These are phyloP conservation scores for Candoia aspera DNA, from an alignment of 2,113 vertebrate genomes.

Conservation along the genomic window DNA sequence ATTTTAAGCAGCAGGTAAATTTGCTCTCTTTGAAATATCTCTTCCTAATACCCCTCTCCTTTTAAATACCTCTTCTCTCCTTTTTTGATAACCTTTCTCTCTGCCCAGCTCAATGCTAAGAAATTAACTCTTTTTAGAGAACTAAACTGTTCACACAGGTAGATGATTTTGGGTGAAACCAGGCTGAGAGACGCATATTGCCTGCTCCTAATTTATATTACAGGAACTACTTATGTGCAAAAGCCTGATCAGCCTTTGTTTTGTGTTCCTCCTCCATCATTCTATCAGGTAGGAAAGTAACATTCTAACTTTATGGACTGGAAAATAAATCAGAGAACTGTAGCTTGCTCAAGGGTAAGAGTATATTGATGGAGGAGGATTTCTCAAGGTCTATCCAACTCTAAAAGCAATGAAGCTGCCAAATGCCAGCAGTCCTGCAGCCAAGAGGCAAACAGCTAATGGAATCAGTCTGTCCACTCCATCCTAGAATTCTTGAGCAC, in stretches of 20 bases:
- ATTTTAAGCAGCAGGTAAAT: too few relatives aligned
- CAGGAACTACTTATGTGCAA: background rate
- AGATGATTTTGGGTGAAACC: too few relatives aligned
- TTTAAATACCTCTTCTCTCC: too few relatives aligned
- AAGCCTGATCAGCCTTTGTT: background rate
- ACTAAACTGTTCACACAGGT: too few relatives aligned
- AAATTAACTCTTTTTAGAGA: too few relatives aligned
- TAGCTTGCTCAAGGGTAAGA: background rate
- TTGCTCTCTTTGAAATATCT: too few relatives aligned
- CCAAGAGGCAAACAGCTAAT: background rate
- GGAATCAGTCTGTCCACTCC: background rate
- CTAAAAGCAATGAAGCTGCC: background rate
- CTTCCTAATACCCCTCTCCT: too few relatives aligned
- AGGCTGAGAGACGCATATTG: too few relatives aligned
- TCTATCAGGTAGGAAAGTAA: background rate
- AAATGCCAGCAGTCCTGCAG: background rate
- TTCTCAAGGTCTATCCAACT: background rate
- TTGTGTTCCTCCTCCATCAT: background rate
- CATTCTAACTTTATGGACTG: background rate
- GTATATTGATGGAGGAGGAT: background rate
- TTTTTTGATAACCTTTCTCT: too few relatives aligned
- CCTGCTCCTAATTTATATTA: too few relatives aligned
- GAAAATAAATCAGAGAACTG: background rate
- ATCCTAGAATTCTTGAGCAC: background rate
- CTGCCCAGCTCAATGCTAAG: too few relatives aligned